Conservation (phyloP, 2,797 vertebrate species). For the Sebastes dallii region DNA sequence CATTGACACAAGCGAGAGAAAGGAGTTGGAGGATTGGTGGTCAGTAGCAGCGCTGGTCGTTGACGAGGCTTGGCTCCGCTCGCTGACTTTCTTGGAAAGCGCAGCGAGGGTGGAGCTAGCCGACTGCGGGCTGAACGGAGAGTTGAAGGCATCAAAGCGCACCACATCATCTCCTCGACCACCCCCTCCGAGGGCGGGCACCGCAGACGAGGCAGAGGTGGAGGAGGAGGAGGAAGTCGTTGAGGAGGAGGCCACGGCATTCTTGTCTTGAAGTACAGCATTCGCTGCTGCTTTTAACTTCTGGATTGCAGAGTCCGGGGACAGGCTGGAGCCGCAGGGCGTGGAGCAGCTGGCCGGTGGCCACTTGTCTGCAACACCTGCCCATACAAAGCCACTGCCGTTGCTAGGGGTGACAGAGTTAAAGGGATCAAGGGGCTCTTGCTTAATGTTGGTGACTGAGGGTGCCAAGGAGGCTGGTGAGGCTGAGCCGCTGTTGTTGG, state of each 20-base stretch:
- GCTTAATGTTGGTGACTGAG: slow-evolving; percentile 83
- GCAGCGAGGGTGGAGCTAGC: slow-evolving; percentile 98
- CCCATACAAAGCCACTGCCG: slow-evolving; percentile 91
- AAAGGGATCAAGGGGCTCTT: slow-evolving; percentile 93
- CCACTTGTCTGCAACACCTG: slow-evolving; percentile 94
- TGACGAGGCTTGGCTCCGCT: slow-evolving; percentile 88
- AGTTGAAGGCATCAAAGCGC: slow-evolving; percentile 95
- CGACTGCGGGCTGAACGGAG: slow-evolving; percentile 97
- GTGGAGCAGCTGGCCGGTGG: slow-evolving; percentile 88
- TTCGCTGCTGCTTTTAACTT: slow-evolving; percentile 98
- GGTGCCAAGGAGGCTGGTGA: slow-evolving; percentile 81
- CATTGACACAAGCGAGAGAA: slow-evolving; percentile 97
- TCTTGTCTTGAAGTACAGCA: slow-evolving; percentile 97
- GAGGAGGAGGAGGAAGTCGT: slow-evolving; percentile 82
- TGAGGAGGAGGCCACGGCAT: slow-evolving; percentile 81
- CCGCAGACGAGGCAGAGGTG: slow-evolving; percentile 78
- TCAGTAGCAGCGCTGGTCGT: slow-evolving; percentile 77
- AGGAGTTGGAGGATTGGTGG: slow-evolving; percentile 90
- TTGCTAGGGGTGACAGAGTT: slow-evolving; percentile 85
- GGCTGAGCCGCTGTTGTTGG: slow-evolving; percentile 78
- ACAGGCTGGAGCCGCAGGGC: slow-evolving; percentile 88
- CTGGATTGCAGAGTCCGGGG: slow-evolving; percentile 97
- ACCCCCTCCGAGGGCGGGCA: slow-evolving; percentile 72
- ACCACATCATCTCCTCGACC: slow-evolving; percentile 89
- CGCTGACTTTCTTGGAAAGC: slow-evolving; percentile 99